Evolutionary conservation across 2,113 vertebrate genomes (phyloP).

Genomic region (Cynoglossus semilaevis): DNA sequence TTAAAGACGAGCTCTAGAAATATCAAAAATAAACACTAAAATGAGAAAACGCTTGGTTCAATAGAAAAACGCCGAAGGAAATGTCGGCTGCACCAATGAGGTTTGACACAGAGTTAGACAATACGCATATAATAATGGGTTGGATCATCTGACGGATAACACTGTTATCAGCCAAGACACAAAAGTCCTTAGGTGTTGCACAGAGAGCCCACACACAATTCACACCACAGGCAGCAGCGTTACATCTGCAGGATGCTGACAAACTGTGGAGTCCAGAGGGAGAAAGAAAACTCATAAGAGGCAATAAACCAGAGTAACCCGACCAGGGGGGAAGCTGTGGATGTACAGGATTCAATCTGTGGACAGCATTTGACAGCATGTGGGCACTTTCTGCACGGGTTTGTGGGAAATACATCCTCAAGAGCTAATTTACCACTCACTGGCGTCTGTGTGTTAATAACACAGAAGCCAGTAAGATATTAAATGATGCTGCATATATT

Average conservation of each 20-base stretch:
- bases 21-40: no score
- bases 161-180: neutral
- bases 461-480: constrained; percentile 15
- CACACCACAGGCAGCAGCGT: constrained; percentile 7
- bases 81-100: neutral
- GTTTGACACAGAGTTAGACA: neutral
- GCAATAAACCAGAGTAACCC: constrained; percentile 40
- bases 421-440: neutral
- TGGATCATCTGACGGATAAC: neutral
- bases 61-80: neutral
- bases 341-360: constrained; percentile 42
- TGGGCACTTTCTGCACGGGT: constrained; percentile 11
- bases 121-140: neutral
- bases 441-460: neutral
- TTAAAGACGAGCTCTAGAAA: no score
- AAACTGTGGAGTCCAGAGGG: neutral
- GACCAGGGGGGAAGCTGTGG: constrained; percentile 27
- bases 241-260: constrained; percentile 27
- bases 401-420: neutral
- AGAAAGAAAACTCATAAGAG: constrained; percentile 33
- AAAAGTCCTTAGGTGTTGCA: neutral
- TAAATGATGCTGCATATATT: neutral
- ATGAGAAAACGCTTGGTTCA: neutral
- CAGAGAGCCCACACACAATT: neutral
- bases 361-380: constrained; percentile 8